phyloP scores from a whole-genome alignment of 2,888 invertebrate species.

The Scaptodrosophila latifasciaeformis region DNA sequence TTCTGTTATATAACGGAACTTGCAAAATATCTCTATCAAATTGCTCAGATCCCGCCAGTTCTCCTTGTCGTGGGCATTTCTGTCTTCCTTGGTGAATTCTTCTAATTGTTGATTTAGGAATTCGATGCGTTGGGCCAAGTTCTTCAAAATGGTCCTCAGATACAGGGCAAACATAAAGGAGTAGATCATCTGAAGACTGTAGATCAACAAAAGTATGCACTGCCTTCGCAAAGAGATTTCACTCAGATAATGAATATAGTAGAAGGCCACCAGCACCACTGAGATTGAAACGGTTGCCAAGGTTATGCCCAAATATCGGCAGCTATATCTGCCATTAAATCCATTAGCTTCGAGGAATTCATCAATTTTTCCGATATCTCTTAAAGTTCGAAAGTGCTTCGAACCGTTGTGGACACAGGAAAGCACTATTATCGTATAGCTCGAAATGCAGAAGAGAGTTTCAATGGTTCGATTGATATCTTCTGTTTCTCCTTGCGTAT shows the following conservation, averaged over 20 bases:
- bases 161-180: conserved; percentile 57
- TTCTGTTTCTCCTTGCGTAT: conserved; percentile 55
- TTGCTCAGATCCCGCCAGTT: conserved; percentile 63
- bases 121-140: conserved; percentile 47
- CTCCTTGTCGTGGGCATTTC: conserved; percentile 21
- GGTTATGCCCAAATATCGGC: conserved; percentile 31
- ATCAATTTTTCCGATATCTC: conserved; percentile 57
- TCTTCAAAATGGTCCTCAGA: conserved; percentile 48
- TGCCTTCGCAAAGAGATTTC: conserved; percentile 30
- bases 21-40: conserved; percentile 65
- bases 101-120: conserved; percentile 53
- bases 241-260: conserved; percentile 50
- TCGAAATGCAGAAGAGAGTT: conserved; percentile 59
- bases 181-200: conserved; percentile 52
- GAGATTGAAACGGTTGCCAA: conserved; percentile 25
- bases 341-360: conserved; percentile 46
- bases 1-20: conserved; percentile 63
- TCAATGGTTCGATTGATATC: conserved; percentile 66
- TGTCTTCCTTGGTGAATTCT: conserved; percentile 36
- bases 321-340: conserved; percentile 40
- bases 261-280: conserved; percentile 52
- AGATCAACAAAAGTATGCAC: conserved; percentile 42
- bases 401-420: conserved; percentile 48
- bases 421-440: conserved; percentile 56
- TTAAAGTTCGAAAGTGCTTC: conserved; percentile 49